phyloP scores from a whole-genome alignment of 2,888 invertebrate genomes.

The Amphipyra berbera region DNA sequence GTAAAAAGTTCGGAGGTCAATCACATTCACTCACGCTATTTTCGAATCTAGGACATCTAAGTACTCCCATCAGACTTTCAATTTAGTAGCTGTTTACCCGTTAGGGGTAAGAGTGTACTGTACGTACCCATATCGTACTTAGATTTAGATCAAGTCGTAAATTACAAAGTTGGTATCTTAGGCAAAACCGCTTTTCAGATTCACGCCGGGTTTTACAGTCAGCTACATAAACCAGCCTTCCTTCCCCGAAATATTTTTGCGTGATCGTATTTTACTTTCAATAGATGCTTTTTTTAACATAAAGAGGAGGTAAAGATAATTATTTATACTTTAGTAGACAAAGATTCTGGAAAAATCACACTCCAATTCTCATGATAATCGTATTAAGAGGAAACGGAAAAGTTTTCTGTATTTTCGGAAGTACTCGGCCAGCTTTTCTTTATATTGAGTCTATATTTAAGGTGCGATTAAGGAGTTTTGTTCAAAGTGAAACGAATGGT shows the following conservation, averaged over 20 bases:
- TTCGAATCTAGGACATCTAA: background rate
- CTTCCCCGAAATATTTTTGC: conserved; percentile 18
- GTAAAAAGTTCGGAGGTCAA: background rate
- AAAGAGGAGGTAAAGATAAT: conserved; percentile 26
- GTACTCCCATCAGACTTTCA: conserved; percentile 12
- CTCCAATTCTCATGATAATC: conserved; percentile 20
- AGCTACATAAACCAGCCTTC: background rate
- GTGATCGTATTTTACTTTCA: conserved; percentile 27
- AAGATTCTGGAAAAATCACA: conserved; percentile 20
- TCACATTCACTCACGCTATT: conserved; percentile 1
- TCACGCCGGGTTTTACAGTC: conserved; percentile 14
- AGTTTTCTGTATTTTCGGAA: background rate
- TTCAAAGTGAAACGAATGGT: conserved; percentile 18
- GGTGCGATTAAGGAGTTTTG: conserved; percentile 23
- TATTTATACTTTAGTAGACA: conserved; percentile 15
- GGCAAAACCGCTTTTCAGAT: conserved; percentile 24
- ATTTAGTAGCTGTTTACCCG: conserved; percentile 14
- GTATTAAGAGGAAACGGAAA: conserved; percentile 14
- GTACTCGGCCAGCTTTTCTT: conserved; percentile 3
- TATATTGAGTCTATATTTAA: conserved; percentile 14
- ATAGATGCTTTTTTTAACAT: conserved; percentile 18
- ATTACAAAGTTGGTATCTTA: conserved; percentile 43
- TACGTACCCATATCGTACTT: conserved; percentile 20
- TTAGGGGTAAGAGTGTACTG: conserved; percentile 17
- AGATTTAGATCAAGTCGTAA: conserved; percentile 37